Base-by-base conservation (phyloP, 2,113 vertebrate species). In the Verasper variegatus region DNA sequence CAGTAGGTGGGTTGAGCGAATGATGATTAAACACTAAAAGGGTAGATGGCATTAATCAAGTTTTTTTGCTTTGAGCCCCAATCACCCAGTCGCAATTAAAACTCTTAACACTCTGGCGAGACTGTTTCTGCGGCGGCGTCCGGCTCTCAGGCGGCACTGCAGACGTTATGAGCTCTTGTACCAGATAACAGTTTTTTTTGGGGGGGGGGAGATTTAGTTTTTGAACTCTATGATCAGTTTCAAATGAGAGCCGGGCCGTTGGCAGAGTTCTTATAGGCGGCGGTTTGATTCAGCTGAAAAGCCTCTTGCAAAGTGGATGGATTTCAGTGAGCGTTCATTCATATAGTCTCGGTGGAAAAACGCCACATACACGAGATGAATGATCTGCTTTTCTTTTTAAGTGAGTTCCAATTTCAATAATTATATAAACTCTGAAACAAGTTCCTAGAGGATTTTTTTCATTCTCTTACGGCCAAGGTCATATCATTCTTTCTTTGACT, bases 231-330 rank as follows among this genome's bases (percentile, higher is more conserved):
- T 80, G 85, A 89, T 91, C 87, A 86, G 82, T 89, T 91, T 84
- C 45, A 88, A 93, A 92, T 83, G 77, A 85, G 82, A 86, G 73
- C 84, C 31, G 47, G 76, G 86, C 71, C 56, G 80, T 80, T 91
- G 84, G 82, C 82, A 91, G 86, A 79, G 88, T 84, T 78, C 83
- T 55, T 15, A 69, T 80, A 10, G 71, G 73, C 52, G 67, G 56
- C 12, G 26, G 78, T 85, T 89, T 81, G 84, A 87, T 91, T 86
- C 62, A 81, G 87, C 85, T 85, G 85, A 83, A 82, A 80, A 78
- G 77, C 87, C 76, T 85, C 80, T 86, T 85, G 80, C 42, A 35
- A 81, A 87, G 72, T 70, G 68, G 76, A 84, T 92, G 87, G 90
- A 92, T 89, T 86, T 82, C 81, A 80, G 75, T 66, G 47, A 31